Percentiles rank a stretch among this genome's conserved stretches.
Evolutionary conservation across 2,113 vertebrate species (phyloP).

Genomic region (Nesoenas mayeri): DNA sequence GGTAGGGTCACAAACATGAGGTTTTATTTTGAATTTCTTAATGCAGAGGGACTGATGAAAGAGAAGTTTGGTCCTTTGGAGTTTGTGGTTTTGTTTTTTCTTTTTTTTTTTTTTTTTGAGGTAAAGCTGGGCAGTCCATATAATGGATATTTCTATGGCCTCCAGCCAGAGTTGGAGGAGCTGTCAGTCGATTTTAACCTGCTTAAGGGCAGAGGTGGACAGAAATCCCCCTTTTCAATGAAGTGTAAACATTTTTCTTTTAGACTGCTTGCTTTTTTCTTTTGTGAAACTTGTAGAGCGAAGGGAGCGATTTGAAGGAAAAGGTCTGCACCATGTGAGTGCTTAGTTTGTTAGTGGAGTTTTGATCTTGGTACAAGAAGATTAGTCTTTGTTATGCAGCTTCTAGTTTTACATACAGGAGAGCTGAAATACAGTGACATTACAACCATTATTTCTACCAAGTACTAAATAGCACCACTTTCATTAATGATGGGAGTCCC

Average conservation of each 20-base stretch:
- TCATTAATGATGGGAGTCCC: background rate
- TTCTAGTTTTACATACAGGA: background rate
- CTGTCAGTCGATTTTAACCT: background rate
- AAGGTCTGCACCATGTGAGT: background rate
- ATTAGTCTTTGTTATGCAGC: background rate
- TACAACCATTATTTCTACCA: background rate
- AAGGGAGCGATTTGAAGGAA: background rate
- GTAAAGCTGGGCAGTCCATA: background rate
- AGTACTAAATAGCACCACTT: background rate
- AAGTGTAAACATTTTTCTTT: background rate
- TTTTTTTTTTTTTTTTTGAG: background rate
- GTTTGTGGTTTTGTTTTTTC: background rate
- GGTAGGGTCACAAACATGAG: rapidly evolving
- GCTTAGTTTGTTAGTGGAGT: background rate
- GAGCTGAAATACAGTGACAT: background rate
- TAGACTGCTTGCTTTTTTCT: background rate
- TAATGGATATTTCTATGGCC: background rate
- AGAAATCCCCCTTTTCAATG: background rate
- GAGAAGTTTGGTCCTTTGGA: background rate
- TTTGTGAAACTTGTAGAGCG: background rate
- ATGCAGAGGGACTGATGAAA: background rate
- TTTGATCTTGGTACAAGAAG: background rate
- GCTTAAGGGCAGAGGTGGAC: background rate
- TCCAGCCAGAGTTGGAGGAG: background rate
- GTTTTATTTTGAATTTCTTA: background rate